phyloP scores from a whole-genome alignment of 2,113 vertebrate genomes.

The Melanotaenia duboulayi region DNA sequence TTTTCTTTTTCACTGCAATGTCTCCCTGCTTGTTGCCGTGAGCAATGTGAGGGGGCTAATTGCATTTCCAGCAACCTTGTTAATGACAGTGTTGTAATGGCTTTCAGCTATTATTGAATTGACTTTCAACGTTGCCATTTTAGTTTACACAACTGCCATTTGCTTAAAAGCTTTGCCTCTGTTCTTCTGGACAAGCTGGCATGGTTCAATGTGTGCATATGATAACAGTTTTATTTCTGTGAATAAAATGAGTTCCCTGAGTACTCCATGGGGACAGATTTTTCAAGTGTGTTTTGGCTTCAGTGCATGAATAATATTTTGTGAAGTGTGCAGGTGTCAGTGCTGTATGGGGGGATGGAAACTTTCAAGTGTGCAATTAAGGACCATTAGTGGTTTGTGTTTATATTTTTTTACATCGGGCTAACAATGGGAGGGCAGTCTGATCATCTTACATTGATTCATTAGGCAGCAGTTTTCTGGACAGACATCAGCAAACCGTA shows the following conservation, averaged over 20 bases:
- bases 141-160: slow-evolving; percentile 68
- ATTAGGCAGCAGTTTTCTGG: background rate
- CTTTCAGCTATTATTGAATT: slow-evolving; percentile 65
- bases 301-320: slow-evolving; percentile 39
- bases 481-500: background rate
- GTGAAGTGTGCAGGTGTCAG: slow-evolving; percentile 54
- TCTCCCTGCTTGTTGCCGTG: slow-evolving; percentile 50
- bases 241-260: slow-evolving; percentile 55
- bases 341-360: slow-evolving; percentile 31
- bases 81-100: slow-evolving; percentile 72
- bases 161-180: slow-evolving; percentile 68
- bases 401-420: slow-evolving; percentile 16
- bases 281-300: slow-evolving; percentile 61
- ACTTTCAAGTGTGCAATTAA: slow-evolving; percentile 9
- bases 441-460: background rate
- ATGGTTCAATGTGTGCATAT: slow-evolving; percentile 57
- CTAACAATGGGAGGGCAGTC: background rate
- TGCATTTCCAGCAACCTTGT: slow-evolving; percentile 73
- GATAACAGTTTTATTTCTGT: slow-evolving; percentile 65
- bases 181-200: slow-evolving; percentile 57
- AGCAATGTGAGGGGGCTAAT: slow-evolving; percentile 74
- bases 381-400: slow-evolving; percentile 13
- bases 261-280: slow-evolving; percentile 47
- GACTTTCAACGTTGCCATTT: slow-evolving; percentile 67
- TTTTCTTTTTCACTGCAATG: slow-evolving; percentile 36